Evolutionary conservation across 2,888 invertebrate genomes (phyloP).

Genomic region (Cephus rjabovi): DNA sequence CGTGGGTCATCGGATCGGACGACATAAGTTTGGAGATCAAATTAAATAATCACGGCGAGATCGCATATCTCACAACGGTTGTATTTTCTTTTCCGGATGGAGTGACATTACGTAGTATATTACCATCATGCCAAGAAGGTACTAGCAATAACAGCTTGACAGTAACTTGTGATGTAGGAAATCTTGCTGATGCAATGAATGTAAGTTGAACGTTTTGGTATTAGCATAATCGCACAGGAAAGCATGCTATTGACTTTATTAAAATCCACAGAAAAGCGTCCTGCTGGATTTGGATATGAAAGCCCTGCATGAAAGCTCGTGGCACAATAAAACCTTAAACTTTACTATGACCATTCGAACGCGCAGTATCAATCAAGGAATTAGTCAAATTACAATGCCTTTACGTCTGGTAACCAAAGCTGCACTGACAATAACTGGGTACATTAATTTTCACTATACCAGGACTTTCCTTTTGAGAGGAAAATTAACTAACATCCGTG

Average conservation of each 20-base stretch:
- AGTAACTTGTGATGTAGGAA: conserved; percentile 44
- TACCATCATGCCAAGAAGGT: conserved; percentile 45
- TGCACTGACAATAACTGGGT: conserved; percentile 46
- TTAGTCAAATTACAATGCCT: conserved; percentile 16
- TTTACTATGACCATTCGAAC: conserved; percentile 36
- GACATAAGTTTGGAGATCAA: conserved; percentile 41
- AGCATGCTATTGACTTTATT: neutral
- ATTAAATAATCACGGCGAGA: conserved; percentile 48
- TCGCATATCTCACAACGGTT: conserved; percentile 45
- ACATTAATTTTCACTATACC: conserved; percentile 10
- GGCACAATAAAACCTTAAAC: conserved; percentile 6
- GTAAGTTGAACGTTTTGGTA: conserved; percentile 27
- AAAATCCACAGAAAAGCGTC: conserved; percentile 37
- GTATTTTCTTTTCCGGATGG: conserved; percentile 41
- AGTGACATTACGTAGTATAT: conserved; percentile 42
- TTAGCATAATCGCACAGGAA: neutral
- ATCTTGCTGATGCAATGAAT: conserved; percentile 40
- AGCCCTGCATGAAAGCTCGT: conserved; percentile 30
- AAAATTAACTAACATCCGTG: neutral
- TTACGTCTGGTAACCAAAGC: conserved; percentile 38
- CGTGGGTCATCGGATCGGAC: conserved; percentile 53
- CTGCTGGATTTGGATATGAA: conserved; percentile 50
- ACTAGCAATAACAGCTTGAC: conserved; percentile 18
- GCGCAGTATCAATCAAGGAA: conserved; percentile 38
- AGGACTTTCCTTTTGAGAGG: neutral